Evolutionary conservation across 2,888 invertebrate species (phyloP), one percentile per base, ranked within the genome.

Genomic region (Micoletzkya japonica): DNA sequence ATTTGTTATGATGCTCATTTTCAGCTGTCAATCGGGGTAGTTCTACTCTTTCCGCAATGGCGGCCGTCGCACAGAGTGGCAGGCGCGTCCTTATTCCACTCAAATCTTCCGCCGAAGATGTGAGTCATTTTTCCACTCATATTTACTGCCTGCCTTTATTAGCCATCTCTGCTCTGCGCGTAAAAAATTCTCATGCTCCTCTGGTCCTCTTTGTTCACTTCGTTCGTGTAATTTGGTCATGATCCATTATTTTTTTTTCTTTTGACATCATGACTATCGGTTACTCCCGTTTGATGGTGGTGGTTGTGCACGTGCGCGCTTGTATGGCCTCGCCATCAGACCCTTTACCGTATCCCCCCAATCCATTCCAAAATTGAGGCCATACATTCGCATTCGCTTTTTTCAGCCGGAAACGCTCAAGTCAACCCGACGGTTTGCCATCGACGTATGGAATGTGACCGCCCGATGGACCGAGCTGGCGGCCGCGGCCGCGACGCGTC

Each of bases 381-480:
- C 66, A 66, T 37, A 32, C 37, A n/a, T n/a, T n/a, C n/a, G n/a
- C n/a, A n/a, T n/a, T n/a, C n/a, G 28, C 36, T n/a, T 32, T 68
- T 75, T 75, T 50, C 72, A 78, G 75, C 70, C 72, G 20, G 74
- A 73, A 14, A 73, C 73, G 14, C 49, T 76, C 32, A 77, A 77
- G 58, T 59, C 76, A 32, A 71, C 77, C 1, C 72, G 73, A 24
- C 74, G 77, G 10, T 76, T 80, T 52, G 74, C 75, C 1, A 73
- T 78, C 26, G 78, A 80, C 73, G 76, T 78, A 14, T 80, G 77
- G 77, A 80, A 80, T 70, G 68, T 78, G 67, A 77, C 76, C 2
- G 75, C 75, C 71, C 75, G 76, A 54, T 80, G 80, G 80, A 72
- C 54, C 10, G 71, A 71, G 4, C 59, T 73, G 3, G 70, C 76